Evolutionary conservation across 2,113 vertebrate species (phyloP).

Genomic region (Choloepus hoffmanni): DNA sequence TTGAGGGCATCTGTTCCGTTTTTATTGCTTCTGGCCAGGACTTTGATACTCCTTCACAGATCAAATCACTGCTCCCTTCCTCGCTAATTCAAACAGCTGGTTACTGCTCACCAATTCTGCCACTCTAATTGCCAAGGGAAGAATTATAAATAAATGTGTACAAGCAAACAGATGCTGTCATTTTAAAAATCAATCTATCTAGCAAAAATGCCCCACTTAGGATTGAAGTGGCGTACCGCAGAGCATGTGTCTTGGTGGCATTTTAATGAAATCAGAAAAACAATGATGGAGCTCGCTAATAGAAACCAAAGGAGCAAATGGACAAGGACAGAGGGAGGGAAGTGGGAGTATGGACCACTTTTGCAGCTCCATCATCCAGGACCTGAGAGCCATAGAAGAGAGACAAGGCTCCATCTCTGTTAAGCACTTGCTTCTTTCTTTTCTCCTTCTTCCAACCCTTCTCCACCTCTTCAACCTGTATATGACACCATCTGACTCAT

Average conservation of each 20-base stretch:
- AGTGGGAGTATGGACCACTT: not conserved
- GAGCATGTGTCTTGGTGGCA: constrained; percentile 78
- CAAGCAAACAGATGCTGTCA: constrained; percentile 89
- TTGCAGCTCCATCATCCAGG: not conserved
- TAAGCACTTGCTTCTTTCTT: not conserved
- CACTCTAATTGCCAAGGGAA: constrained; percentile 85
- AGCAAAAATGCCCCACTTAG: constrained; percentile 84
- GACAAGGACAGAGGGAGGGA: constrained; percentile 16
- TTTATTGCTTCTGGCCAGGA: constrained; percentile 80
- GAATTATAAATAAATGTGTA: constrained; percentile 88
- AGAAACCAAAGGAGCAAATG: constrained; percentile 69
- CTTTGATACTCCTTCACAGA: constrained; percentile 86
- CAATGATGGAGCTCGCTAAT: constrained; percentile 55
- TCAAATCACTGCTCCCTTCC: constrained; percentile 83
- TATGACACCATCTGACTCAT: not conserved
- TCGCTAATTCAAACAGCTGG: constrained; percentile 87
- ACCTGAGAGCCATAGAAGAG: not conserved
- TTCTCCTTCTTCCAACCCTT: not conserved
- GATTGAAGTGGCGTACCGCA: constrained; percentile 79
- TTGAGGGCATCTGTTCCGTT: constrained; percentile 75
- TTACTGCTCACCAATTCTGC: constrained; percentile 82
- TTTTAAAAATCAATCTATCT: constrained; percentile 86
- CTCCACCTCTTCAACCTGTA: not conserved
- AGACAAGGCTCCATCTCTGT: fast-evolving
- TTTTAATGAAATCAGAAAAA: constrained; percentile 82